phyloP scores from a whole-genome alignment of 2,797 vertebrate genomes.

The Jordanella pulchra region DNA sequence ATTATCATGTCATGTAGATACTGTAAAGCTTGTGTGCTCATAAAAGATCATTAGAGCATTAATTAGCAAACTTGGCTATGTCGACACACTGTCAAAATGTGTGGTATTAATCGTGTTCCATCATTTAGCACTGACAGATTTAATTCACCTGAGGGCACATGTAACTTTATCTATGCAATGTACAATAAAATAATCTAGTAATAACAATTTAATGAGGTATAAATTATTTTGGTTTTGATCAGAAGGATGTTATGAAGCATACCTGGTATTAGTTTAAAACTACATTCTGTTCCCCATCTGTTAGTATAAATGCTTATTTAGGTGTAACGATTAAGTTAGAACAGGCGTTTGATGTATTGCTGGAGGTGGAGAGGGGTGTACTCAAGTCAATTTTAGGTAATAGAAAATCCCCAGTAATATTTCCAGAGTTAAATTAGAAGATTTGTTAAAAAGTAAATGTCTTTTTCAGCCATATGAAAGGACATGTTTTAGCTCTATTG shows the following conservation, averaged over 20 bases:
- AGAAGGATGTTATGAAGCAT: neutral
- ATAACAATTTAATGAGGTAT: too few species aligned
- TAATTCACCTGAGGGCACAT: slow-evolving; percentile 16
- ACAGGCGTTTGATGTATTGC: neutral
- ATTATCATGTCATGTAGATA: slow-evolving; percentile 42
- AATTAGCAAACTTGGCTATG: slow-evolving; percentile 41
- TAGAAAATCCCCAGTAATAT: neutral
- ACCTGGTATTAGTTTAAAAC: neutral
- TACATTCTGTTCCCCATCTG: neutral
- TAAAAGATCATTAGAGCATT: slow-evolving; percentile 52
- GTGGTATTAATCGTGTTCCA: slow-evolving; percentile 18
- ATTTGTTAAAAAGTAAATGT: too few species aligned
- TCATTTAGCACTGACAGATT: slow-evolving; percentile 12
- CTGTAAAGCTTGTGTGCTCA: slow-evolving; percentile 39
- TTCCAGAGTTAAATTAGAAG: neutral
- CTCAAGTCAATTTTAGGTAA: neutral
- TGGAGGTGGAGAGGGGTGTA: neutral
- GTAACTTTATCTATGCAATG: slow-evolving; percentile 7
- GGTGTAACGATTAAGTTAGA: neutral
- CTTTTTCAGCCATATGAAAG: too few species aligned
- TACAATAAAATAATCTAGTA: slow-evolving; percentile 12
- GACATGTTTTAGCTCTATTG: neutral
- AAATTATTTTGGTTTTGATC: neutral
- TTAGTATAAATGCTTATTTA: neutral
- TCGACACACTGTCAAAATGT: slow-evolving; percentile 28